Evolutionary conservation across 2,113 vertebrate genomes (phyloP), one percentile per base, ranked within the genome.

Genomic region (Chunga burmeisteri): DNA sequence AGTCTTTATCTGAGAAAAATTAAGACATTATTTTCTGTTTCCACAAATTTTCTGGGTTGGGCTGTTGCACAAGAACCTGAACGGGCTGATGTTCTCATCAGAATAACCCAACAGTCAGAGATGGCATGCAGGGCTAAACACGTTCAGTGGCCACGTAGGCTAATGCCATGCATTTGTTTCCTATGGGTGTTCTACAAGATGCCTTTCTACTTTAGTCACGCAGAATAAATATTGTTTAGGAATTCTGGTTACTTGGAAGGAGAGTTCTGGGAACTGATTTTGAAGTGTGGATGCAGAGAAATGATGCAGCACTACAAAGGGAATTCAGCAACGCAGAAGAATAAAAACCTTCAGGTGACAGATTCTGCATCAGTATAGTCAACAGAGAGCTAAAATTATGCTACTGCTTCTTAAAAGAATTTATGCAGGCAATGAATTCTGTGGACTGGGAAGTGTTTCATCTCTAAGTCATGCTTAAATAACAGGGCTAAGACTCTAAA

Each of bases 171-270:
- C 86, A 52, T 78, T 90, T 93, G 88, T 97, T 93, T 96, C 87
- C 92, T 95, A 82, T 70, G 90, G 86, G 80, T 59, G 83, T 79
- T 92, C 79, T 86, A 91, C 68, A 92, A 94, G 93, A 96, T 96
- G 96, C 66, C 92, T 96, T 96, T 86, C 94, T 88, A 92, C 96
- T 96, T 96, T 21, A 81, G 90, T 97, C 90, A 97, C 23, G 13
- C 40, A 30, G 53, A 86, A 96, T 87, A 96, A 97, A 96, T 97
- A 96, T 93, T 96, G 93, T 94, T 97, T 94, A 97, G 96, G 86
- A 96, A 96, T 62, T 95, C 89, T 86, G 67, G 79, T 87, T 96
- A 93, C 92, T 93, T 85, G 91, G 95, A 96, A 96, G 20, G 55
- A 74, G 85, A 94, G 90, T 95, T 96, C 93, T 90, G 86, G 90